phyloP scores from a whole-genome alignment of 2,888 invertebrate species.

The Serrognathus titanus region DNA sequence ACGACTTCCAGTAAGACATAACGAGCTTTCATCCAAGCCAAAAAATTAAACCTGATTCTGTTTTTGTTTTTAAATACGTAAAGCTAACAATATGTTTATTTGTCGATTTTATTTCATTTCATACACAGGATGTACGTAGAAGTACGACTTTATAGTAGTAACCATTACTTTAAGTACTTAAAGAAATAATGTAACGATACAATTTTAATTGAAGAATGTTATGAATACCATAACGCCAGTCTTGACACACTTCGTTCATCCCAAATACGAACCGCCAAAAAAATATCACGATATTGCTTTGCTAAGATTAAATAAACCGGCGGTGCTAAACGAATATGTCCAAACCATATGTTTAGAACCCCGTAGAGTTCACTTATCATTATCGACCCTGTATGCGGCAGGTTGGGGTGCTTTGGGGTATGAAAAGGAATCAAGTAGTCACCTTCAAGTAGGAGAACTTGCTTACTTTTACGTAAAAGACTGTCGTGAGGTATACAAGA shows the following conservation, averaged over 20 bases:
- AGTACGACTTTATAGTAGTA: no score
- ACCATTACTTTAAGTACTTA: no score
- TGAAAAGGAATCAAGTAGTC: constrained; percentile 1
- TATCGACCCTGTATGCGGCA: constrained; percentile 32
- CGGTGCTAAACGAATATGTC: constrained; percentile 41
- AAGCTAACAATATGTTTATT: no score
- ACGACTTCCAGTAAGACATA: no score
- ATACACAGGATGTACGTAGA: no score
- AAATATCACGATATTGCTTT: constrained; percentile 55
- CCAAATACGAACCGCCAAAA: constrained; percentile 41
- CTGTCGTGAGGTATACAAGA: neutral
- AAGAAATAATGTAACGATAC: no score
- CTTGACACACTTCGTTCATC: constrained; percentile 41
- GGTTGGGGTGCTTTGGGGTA: constrained; percentile 59
- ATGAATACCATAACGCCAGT: no score
- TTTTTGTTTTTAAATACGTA: no score
- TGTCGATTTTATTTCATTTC: no score
- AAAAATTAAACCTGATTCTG: no score
- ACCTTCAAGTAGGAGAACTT: neutral
- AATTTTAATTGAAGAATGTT: no score
- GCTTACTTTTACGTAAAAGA: neutral
- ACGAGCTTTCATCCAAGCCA: no score
- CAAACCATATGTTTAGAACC: constrained; percentile 46
- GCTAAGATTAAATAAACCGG: constrained; percentile 43
- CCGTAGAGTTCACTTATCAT: constrained; percentile 8